Evolutionary conservation across 2,888 invertebrate genomes (phyloP).

Genomic region (Drosophila merina): DNA sequence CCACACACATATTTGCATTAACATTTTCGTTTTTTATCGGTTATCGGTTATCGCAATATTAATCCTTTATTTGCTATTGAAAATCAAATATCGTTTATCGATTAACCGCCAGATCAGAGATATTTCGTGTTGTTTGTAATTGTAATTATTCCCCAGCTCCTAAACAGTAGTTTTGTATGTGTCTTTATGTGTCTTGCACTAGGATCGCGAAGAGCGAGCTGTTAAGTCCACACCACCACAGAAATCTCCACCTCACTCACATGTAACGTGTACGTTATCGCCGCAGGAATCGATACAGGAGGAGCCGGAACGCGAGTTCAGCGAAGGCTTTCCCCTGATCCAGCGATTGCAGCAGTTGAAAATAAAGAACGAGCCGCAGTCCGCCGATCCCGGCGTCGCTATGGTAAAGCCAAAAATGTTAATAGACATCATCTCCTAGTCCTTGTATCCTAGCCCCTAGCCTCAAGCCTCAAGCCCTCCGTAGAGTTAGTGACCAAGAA

Average conservation of each 20-base stretch:
- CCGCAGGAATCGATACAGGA: conserved; percentile 85
- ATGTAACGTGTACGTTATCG: conserved; percentile 87
- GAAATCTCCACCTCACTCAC: conserved; percentile 86
- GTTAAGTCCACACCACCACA: conserved; percentile 83
- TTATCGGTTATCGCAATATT: background rate
- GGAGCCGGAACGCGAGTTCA: conserved; percentile 86
- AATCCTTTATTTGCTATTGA: conserved; percentile 5
- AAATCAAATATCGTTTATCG: conserved; percentile 20
- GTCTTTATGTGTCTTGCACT: conserved; percentile 84
- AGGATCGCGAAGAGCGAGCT: conserved; percentile 86
- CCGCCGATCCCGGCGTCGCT: conserved; percentile 65
- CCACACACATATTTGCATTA: conserved; percentile 9
- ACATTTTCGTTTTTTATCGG: conserved; percentile 12
- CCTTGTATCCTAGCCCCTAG: background rate
- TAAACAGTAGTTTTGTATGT: conserved; percentile 83
- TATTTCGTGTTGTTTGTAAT: conserved; percentile 76
- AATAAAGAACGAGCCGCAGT: conserved; percentile 89
- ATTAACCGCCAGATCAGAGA: conserved; percentile 31
- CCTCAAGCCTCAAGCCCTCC: background rate
- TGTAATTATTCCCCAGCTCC: conserved; percentile 80
- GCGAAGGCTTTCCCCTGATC: conserved; percentile 89
- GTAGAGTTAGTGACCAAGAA: background rate
- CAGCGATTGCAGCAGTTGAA: conserved; percentile 90
- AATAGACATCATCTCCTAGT: background rate
- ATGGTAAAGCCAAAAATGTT: conserved; percentile 70